phyloP scores from a whole-genome alignment of 2,113 vertebrate species.

The Salminus brasiliensis region DNA sequence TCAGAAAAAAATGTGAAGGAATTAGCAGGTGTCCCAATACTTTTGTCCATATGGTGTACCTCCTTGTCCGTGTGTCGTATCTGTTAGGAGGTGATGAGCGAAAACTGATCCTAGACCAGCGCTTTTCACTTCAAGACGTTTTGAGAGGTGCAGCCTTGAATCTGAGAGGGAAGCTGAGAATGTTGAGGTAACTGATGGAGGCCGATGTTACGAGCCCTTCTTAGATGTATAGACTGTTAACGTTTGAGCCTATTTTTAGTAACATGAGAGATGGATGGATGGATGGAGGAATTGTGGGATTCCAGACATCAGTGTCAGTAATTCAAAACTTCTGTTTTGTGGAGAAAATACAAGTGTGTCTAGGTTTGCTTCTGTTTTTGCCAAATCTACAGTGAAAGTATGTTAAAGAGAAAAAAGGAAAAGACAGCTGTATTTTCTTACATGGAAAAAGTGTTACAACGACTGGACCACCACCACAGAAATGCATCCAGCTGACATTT shows the following conservation, averaged over 20 bases:
- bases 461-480: slow-evolving; percentile 60
- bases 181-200: slow-evolving; percentile 34
- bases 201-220: slow-evolving; percentile 54
- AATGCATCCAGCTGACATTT: slow-evolving; percentile 57
- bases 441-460: slow-evolving; percentile 74
- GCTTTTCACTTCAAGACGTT: not conserved
- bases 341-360: slow-evolving; percentile 61
- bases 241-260: slow-evolving; percentile 66
- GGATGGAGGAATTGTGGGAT: slow-evolving; percentile 61
- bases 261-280: not conserved
- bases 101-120: not conserved
- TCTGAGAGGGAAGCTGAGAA: slow-evolving; percentile 53
- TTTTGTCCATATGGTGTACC: too few species aligned
- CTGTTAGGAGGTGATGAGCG: not conserved
- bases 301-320: slow-evolving; percentile 61
- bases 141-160: not conserved
- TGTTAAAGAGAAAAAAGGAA: slow-evolving; percentile 39
- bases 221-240: slow-evolving; percentile 76
- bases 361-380: slow-evolving; percentile 77
- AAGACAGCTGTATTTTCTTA: slow-evolving; percentile 81
- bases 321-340: slow-evolving; percentile 59
- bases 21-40: too few species aligned
- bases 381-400: slow-evolving; percentile 73
- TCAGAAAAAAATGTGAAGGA: too few species aligned
- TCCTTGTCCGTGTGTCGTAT: not conserved